phyloP scores from a whole-genome alignment of 2,888 invertebrate genomes.

The Malthinus seriepunctatus region DNA sequence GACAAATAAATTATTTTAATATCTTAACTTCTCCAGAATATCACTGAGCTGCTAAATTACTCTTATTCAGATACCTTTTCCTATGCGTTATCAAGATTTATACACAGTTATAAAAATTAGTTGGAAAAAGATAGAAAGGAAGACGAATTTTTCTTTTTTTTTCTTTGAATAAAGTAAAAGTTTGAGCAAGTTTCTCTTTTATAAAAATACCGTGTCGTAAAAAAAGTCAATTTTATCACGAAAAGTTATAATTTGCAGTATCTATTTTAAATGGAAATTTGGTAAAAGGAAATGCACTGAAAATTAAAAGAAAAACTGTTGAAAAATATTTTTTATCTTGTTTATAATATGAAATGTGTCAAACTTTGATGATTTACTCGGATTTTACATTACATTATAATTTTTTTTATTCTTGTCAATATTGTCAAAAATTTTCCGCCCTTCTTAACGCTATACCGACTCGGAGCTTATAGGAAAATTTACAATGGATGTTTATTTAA shows the following conservation, averaged over 20 bases:
- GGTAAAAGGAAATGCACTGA: not conserved
- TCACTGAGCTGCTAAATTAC: constrained; percentile 27
- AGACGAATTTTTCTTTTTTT: not conserved
- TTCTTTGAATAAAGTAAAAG: not conserved
- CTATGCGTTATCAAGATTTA: not conserved
- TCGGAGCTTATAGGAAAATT: not conserved
- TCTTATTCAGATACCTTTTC: not conserved
- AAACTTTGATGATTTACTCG: too few species aligned
- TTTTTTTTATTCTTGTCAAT: constrained; percentile 2
- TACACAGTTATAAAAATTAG: not conserved
- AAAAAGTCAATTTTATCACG: not conserved
- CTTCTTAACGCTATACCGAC: not conserved
- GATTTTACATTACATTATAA: too few species aligned
- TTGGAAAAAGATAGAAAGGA: not conserved
- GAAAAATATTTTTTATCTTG: too few species aligned
- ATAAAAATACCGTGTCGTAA: not conserved
- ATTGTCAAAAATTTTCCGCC: not conserved
- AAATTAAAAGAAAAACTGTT: not conserved
- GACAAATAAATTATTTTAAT: constrained; percentile 33
- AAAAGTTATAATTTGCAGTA: not conserved
- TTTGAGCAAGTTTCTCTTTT: not conserved
- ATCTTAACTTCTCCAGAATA: constrained; percentile 27
- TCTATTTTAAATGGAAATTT: not conserved
- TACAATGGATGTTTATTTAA: not conserved
- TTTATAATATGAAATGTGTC: too few species aligned